phyloP scores from a whole-genome alignment of 2,888 invertebrate genomes.

The Aethes cnicana region DNA sequence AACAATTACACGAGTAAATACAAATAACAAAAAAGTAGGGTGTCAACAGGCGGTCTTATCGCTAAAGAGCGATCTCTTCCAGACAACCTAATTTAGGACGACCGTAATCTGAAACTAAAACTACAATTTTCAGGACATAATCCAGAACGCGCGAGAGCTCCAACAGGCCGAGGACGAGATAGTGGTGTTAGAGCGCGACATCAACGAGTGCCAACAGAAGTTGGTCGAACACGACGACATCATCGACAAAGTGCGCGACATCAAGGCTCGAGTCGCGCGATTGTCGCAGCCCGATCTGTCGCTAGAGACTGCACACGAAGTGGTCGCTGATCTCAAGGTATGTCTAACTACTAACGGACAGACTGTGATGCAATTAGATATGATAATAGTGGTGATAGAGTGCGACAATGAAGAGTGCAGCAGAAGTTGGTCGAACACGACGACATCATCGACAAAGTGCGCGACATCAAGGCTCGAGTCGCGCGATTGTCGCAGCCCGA shows the following conservation, averaged over 20 bases:
- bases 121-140: slow-evolving; percentile 89
- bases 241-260: slow-evolving; percentile 84
- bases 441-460: slow-evolving; percentile 84
- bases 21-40: too few relatives aligned
- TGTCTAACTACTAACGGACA: too few relatives aligned
- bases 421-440: slow-evolving; percentile 87
- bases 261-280: slow-evolving; percentile 85
- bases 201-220: slow-evolving; percentile 85
- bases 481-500: slow-evolving; percentile 78
- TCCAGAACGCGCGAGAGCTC: slow-evolving; percentile 90
- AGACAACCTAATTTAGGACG: too few relatives aligned
- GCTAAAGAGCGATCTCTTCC: too few relatives aligned
- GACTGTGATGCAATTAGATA: too few relatives aligned
- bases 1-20: too few relatives aligned
- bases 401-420: slow-evolving; percentile 88
- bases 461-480: slow-evolving; percentile 86
- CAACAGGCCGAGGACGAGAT: slow-evolving; percentile 90
- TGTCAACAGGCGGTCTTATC: too few relatives aligned
- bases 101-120: too few relatives aligned
- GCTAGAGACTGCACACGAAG: slow-evolving; percentile 64
- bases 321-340: slow-evolving; percentile 70
- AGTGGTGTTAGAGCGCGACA: slow-evolving; percentile 90
- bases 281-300: slow-evolving; percentile 69
- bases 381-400: slow-evolving; percentile 89
- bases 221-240: slow-evolving; percentile 88